phyloP scores from a whole-genome alignment of 1,140 invertebrate genomes.

The Camponotus vicinus region DNA sequence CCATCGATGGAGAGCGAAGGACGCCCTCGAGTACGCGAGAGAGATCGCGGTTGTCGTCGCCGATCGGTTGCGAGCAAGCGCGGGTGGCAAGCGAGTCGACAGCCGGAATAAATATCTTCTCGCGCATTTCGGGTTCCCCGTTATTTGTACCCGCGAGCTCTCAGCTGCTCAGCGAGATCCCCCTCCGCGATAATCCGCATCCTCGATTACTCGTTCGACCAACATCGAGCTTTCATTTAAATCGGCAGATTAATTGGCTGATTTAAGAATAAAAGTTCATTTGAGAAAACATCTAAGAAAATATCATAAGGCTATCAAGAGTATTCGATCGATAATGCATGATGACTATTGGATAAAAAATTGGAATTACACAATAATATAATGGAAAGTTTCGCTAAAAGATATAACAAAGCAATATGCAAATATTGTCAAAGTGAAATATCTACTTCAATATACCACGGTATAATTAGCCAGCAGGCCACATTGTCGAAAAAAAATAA shows the following conservation, averaged over 20 bases:
- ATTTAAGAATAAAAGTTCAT: no score
- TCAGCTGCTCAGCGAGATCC: neutral
- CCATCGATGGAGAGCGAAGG: neutral
- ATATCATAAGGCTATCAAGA: no score
- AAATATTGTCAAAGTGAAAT: no score
- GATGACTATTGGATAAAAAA: no score
- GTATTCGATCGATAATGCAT: no score
- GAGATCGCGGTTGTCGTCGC: constrained; percentile 7
- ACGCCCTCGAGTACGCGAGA: constrained; percentile 22
- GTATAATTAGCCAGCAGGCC: no score
- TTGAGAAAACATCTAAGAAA: no score
- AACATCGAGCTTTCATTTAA: neutral
- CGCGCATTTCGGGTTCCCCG: neutral
- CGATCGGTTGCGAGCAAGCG: neutral
- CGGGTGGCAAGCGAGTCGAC: constrained; percentile 12
- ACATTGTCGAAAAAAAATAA: neutral
- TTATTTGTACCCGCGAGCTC: constrained; percentile 4
- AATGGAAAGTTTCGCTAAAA: no score
- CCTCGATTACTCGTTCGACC: neutral
- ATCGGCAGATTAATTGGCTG: constrained; percentile 5
- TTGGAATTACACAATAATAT: no score
- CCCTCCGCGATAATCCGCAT: neutral
- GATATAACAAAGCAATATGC: no score
- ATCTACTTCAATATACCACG: no score
- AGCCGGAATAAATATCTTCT: constrained; percentile 14